phyloP scores from a whole-genome alignment of 2,797 vertebrate genomes.

The Gila robusta region DNA sequence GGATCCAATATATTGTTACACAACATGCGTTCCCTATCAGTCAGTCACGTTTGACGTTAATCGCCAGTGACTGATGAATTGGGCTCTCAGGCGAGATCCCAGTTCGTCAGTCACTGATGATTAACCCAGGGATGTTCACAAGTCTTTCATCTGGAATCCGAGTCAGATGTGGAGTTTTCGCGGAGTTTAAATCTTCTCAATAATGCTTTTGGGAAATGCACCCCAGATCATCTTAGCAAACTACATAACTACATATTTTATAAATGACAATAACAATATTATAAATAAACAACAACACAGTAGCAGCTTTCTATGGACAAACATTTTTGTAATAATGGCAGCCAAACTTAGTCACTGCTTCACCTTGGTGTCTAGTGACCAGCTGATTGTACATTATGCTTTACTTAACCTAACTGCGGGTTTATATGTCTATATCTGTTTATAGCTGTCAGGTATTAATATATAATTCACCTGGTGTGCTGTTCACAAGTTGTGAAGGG shows the following conservation, averaged over 20 bases:
- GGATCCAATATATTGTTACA: too few relatives aligned
- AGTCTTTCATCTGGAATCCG: too few relatives aligned
- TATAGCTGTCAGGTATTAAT: not conserved
- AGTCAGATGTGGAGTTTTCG: too few relatives aligned
- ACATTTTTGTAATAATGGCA: not conserved
- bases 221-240: not conserved
- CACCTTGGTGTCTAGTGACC: not conserved
- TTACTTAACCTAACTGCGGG: not conserved
- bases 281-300: not conserved
- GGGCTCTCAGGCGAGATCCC: too few relatives aligned
- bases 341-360: not conserved
- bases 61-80: too few relatives aligned
- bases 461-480: not conserved
- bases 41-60: too few relatives aligned
- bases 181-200: too few relatives aligned
- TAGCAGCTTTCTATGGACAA: not conserved
- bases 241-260: not conserved
- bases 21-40: too few relatives aligned
- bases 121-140: too few relatives aligned
- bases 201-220: not conserved
- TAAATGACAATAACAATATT: not conserved
- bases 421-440: not conserved
- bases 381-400: not conserved
- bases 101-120: too few relatives aligned
- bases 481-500: not conserved